phyloP scores from a whole-genome alignment of 2,113 vertebrate genomes.

The Fulica atra region DNA sequence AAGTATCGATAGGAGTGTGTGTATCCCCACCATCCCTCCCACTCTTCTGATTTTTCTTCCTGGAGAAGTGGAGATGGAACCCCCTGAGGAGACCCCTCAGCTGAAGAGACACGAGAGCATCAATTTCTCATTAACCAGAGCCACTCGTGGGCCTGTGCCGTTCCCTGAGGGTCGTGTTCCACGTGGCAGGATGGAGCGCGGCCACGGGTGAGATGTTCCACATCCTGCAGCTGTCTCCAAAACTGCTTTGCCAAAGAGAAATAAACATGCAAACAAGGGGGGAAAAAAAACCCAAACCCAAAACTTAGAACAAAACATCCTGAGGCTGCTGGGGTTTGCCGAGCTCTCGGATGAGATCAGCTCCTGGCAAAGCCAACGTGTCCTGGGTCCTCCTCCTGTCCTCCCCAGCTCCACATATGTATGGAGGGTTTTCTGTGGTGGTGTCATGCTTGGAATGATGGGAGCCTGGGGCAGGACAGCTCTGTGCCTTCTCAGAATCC shows the following conservation, averaged over 20 bases:
- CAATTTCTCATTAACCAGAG: not conserved
- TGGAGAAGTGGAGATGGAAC: not conserved
- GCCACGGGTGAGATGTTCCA: not conserved
- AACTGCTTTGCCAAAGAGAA: not conserved
- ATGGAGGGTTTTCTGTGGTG: rapidly evolving
- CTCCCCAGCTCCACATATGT: rapidly evolving
- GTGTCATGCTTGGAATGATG: rapidly evolving
- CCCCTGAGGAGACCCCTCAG: not conserved
- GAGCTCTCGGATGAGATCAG: not conserved
- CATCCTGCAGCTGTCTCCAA: not conserved
- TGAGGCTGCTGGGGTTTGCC: not conserved
- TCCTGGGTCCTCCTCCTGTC: not conserved
- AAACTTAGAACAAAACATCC: not conserved
- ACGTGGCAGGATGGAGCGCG: not conserved
- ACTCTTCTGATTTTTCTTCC: not conserved
- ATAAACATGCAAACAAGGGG: not conserved
- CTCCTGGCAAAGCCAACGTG: not conserved
- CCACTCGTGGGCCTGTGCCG: not conserved
- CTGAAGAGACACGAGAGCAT: not conserved
- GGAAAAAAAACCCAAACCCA: too few species aligned
- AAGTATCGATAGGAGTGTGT: not conserved
- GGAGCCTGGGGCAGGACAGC: not conserved
- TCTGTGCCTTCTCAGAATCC: not conserved
- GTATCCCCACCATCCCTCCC: not conserved
- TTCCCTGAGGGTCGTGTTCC: not conserved